A percentile compares a stretch with the other conserved stretches of the same genome.
Evolutionary conservation across 2,113 vertebrate species (phyloP).

Genomic region (Agelaius tricolor): DNA sequence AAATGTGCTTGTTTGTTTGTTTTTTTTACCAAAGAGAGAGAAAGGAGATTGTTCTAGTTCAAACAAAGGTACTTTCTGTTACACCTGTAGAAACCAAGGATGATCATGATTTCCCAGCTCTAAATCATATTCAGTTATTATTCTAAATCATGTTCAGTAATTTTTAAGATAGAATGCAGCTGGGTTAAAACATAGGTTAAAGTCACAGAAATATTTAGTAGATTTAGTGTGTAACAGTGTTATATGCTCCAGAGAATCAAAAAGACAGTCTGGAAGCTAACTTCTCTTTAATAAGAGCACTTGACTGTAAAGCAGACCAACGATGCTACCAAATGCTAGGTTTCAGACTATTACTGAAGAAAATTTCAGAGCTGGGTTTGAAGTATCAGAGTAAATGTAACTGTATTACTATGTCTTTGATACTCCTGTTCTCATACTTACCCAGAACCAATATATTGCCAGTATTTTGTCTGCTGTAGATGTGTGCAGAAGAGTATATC

Average conservation of each 20-base stretch:
- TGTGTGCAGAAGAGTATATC: background rate
- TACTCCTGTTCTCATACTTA: background rate
- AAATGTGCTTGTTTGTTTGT: background rate
- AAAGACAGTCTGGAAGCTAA: background rate
- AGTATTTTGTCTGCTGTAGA: background rate
- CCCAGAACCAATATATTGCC: background rate
- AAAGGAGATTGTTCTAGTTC: background rate
- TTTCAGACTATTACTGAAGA: background rate
- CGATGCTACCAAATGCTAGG: background rate
- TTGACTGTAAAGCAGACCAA: background rate
- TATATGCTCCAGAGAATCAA: background rate
- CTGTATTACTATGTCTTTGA: background rate
- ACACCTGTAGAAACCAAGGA: background rate
- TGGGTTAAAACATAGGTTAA: background rate
- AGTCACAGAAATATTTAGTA: background rate
- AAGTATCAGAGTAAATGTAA: background rate
- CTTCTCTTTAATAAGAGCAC: background rate
- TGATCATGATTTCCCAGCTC: background rate
- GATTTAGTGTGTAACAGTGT: background rate
- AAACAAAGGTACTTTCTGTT: background rate
- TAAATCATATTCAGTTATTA: background rate
- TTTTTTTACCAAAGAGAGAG: background rate
- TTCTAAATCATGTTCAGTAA: background rate
- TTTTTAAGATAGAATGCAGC: background rate
- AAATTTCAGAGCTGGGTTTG: background rate